phyloP scores from a whole-genome alignment of 37 sponge, comb jelly and placozoan genomes.

The Chondrilla cf. caribensis region DNA sequence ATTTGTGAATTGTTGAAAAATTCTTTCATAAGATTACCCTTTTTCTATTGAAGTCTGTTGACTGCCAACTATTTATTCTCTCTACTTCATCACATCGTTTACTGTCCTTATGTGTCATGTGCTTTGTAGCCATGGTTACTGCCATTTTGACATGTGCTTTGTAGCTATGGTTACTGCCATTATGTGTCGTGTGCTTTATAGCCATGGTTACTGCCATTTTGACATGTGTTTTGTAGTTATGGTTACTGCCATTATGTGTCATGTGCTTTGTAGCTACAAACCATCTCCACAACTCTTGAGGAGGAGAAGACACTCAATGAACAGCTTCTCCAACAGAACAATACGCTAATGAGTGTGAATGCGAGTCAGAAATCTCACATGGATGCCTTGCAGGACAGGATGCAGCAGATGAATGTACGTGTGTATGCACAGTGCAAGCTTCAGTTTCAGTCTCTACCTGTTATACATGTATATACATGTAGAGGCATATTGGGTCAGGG shows the following conservation, averaged over 20 bases:
- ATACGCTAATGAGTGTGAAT: neutral
- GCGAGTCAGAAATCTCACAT: constrained; percentile 14
- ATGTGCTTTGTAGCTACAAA: neutral
- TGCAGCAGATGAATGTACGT: neutral
- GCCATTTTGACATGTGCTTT: too few relatives aligned
- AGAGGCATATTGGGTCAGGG: too few relatives aligned
- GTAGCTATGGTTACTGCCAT: neutral
- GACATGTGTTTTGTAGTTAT: too few relatives aligned
- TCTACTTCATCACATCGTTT: too few relatives aligned
- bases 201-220: too few relatives aligned
- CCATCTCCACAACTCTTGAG: neutral
- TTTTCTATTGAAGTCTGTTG: too few relatives aligned
- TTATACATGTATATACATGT: too few relatives aligned
- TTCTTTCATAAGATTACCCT: too few relatives aligned
- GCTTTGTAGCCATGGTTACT: neutral
- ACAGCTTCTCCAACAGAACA: neutral
- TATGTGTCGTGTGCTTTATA: neutral
- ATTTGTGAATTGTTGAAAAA: too few relatives aligned
- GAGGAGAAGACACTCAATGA: neutral
- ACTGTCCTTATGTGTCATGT: neutral
- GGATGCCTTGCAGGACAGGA: neutral
- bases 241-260: neutral
- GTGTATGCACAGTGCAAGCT: neutral
- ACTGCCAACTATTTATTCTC: too few relatives aligned
- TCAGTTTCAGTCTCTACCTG: too few relatives aligned